Evolutionary conservation across 2,797 vertebrate species (phyloP), one percentile per base, ranked within the genome.

Genomic region (Lutjanus argentimaculatus): DNA sequence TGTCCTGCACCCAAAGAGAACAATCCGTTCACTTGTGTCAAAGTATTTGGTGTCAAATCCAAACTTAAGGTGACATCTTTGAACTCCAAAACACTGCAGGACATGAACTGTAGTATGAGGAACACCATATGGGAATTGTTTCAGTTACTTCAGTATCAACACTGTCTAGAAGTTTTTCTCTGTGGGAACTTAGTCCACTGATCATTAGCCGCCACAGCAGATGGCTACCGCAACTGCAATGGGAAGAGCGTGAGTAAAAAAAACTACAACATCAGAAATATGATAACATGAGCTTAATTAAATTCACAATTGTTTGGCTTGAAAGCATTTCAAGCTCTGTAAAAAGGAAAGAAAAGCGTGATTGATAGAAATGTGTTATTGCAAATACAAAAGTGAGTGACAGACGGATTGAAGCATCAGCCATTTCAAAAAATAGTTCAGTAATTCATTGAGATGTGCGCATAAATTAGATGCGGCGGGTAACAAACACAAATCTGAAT

Each of bases 211-310:
- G 74, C 51, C 45, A 21, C 70, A 36, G 55, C n/a, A 13, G 45
- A 68, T 51, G 16, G 51, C 55, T 40, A 16, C 40, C 59, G 6
- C 69, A 36, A 36, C 6, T 72, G 17, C 63, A 75, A 62, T 4
- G 22, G 55, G 77, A 88, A 71, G 19, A 77, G 21, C 40, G 59
- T n/a, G 25, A 77, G 58, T 51, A 80, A 89, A 72, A 17, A 77
- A 61, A 75, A 79, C 71, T 59, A 77, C 59, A 74, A 79, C 75
- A 72, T 80, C 51, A 69, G 67, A 69, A 83, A 76, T 43, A 56
- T 62, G 77, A 90, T 90, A 88, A 83, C 56, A 64, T 14, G 7
- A 56, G 68, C 70, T 76, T 91, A 87, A 93, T 92, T 90, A 77
- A 89, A 92, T 87, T 83, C 73, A 67, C 55, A 66, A 58, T 48